A percentile compares a stretch with the other conserved stretches of the same genome.
phyloP scores from a whole-genome alignment of 2,113 vertebrate genomes.

The Laticauda laticaudata region DNA sequence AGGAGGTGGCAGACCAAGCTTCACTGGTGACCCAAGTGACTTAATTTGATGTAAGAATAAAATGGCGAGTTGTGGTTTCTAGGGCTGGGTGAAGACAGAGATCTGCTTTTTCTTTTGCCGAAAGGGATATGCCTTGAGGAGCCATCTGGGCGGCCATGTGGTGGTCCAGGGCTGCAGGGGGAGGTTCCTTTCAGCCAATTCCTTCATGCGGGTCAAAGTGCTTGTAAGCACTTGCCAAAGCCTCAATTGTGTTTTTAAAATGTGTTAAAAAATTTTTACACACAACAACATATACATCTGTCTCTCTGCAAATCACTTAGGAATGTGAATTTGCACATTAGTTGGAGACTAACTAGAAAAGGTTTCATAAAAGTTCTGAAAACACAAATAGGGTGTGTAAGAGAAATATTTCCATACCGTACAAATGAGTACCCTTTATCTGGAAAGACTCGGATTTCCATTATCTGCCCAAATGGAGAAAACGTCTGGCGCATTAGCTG shows the following conservation, averaged over 20 bases:
- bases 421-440: conserved; percentile 99
- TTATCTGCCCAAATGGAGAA: conserved; percentile 94
- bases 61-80: background rate
- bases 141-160: background rate
- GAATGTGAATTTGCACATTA: background rate
- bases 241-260: background rate
- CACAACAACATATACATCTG: background rate
- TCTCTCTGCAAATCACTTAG: background rate
- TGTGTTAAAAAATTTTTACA: background rate
- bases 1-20: background rate
- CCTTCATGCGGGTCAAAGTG: background rate
- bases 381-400: background rate
- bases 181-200: background rate
- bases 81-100: background rate
- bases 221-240: background rate
- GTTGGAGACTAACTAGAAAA: too few species aligned
- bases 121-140: background rate
- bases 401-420: conserved; percentile 72
- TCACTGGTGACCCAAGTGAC: background rate
- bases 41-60: background rate
- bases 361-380: background rate
- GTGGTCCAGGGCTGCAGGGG: background rate
- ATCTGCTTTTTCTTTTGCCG: background rate
- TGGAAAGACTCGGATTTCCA: conserved; percentile 97
- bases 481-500: conserved; percentile 99